Evolutionary conservation across 2,113 vertebrate species (phyloP).

Genomic region (Anhinga anhinga): DNA sequence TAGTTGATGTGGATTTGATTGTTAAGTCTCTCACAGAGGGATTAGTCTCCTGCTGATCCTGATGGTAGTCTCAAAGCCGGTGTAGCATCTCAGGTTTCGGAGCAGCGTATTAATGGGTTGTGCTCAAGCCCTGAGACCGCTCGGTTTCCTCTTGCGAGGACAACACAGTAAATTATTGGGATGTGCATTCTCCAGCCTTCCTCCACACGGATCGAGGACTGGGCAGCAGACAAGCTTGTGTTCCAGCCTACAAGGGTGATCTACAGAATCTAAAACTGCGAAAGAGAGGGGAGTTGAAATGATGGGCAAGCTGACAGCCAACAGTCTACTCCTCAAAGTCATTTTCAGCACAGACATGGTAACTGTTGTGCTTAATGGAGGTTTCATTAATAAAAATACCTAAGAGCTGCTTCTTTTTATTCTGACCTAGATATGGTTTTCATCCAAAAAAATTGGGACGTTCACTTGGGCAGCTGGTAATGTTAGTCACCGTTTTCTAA

Average conservation of each 20-base stretch:
- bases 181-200: fast-evolving
- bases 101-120: background rate
- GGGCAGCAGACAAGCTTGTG: background rate
- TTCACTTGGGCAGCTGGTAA: background rate
- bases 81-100: background rate
- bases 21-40: background rate
- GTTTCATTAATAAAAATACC: background rate
- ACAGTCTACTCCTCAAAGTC: background rate
- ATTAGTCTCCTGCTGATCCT: background rate
- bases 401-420: background rate
- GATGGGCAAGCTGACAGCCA: background rate
- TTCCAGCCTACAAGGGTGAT: background rate
- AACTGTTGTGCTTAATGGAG: background rate
- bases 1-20: background rate
- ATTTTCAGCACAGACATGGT: background rate
- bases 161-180: background rate
- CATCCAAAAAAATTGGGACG: background rate
- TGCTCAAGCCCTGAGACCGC: background rate
- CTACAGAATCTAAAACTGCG: background rate
- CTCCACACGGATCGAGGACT: fast-evolving
- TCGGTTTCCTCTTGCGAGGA: background rate
- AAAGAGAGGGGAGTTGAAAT: background rate
- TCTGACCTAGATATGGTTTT: background rate
- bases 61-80: fast-evolving
- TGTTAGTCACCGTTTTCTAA: background rate